phyloP scores from a whole-genome alignment of 2,113 vertebrate species.

The Naja naja region DNA sequence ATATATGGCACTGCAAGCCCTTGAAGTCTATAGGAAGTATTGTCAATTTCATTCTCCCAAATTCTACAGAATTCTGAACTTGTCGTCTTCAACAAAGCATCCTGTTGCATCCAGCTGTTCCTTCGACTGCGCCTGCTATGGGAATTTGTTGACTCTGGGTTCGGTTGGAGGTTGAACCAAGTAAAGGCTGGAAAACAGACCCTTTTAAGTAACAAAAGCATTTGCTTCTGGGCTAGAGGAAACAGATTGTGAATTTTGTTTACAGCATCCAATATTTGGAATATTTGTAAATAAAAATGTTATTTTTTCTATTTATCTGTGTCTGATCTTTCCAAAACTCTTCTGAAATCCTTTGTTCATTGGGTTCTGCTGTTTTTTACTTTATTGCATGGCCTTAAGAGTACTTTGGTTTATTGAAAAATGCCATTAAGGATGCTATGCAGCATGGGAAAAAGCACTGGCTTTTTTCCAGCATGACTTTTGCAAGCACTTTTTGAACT shows the following conservation, averaged over 20 bases:
- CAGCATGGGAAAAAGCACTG: neutral
- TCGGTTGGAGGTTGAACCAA: constrained; percentile 69
- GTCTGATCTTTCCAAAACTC: constrained; percentile 68
- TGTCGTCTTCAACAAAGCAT: constrained; percentile 67
- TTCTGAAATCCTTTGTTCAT: neutral
- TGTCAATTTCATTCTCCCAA: constrained; percentile 65
- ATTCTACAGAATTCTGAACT: constrained; percentile 59
- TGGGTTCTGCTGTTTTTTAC: neutral
- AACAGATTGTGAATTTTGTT: constrained; percentile 87
- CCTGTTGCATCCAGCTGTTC: constrained; percentile 70
- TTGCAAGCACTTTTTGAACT: neutral
- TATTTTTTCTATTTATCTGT: constrained; percentile 84
- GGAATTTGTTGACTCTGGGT: constrained; percentile 67
- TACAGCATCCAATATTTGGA: constrained; percentile 90
- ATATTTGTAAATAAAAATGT: constrained; percentile 86
- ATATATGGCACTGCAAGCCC: constrained; percentile 56
- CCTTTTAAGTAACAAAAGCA: constrained; percentile 55
- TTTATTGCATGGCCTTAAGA: neutral
- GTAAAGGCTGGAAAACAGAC: constrained; percentile 72
- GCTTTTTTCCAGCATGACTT: neutral
- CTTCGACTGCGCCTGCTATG: constrained; percentile 69
- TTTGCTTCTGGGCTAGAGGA: constrained; percentile 70
- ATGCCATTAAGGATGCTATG: neutral
- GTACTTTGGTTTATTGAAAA: neutral
- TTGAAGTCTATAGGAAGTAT: constrained; percentile 67